A percentile compares a stretch with the other conserved stretches of the same genome.
Evolutionary conservation across 2,797 vertebrate genomes (phyloP).

Genomic region (Danio albolineatus): DNA sequence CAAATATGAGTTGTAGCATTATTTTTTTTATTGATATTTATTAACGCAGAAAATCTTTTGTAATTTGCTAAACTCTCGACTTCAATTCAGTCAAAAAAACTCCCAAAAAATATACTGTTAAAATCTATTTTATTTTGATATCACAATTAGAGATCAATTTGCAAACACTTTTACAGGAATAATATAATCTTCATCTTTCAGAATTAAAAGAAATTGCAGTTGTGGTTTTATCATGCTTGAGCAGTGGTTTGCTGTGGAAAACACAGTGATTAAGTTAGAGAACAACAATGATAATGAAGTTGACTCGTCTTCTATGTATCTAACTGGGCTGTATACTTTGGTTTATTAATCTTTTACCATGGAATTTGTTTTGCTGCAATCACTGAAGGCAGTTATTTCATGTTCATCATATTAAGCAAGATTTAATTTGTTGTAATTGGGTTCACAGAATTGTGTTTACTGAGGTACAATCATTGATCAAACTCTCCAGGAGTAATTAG

Average conservation of each 20-base stretch:
- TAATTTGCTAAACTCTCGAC: too few relatives aligned
- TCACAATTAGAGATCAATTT: too few relatives aligned
- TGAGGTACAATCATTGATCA: conserved; percentile 15
- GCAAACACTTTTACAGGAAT: too few relatives aligned
- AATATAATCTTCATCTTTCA: too few relatives aligned
- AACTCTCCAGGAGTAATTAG: neutral
- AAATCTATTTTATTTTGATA: too few relatives aligned
- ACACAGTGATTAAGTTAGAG: too few relatives aligned
- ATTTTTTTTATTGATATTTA: neutral
- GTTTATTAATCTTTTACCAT: neutral
- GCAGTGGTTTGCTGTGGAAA: too few relatives aligned
- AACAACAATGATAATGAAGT: too few relatives aligned
- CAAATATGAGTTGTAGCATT: neutral
- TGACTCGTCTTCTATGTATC: neutral
- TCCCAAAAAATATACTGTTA: too few relatives aligned
- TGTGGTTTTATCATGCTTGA: too few relatives aligned
- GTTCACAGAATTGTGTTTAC: conserved; percentile 3
- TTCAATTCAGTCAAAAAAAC: too few relatives aligned
- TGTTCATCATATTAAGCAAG: conserved; percentile 4
- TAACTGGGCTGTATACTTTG: neutral
- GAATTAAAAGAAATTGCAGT: too few relatives aligned
- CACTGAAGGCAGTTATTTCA: neutral
- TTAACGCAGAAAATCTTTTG: neutral
- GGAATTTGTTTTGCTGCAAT: conserved; percentile 4
- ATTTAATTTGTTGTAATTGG: conserved; percentile 8